Base-by-base conservation (phyloP, 1,140 invertebrate genomes). In the Diprion similis region DNA sequence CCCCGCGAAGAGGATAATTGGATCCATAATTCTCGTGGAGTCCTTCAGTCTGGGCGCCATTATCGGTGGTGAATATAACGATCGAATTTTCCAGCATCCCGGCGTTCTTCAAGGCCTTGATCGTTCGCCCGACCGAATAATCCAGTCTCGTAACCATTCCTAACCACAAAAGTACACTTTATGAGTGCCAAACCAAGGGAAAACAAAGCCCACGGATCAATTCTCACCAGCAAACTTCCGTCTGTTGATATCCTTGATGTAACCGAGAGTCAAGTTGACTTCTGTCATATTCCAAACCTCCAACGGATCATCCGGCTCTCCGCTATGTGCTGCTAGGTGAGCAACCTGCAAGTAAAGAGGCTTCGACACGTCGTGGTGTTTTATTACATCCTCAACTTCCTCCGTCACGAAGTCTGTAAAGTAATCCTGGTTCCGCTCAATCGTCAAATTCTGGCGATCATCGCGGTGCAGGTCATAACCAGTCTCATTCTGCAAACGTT, bases 1-100 rank as follows among this genome's bases (percentile, higher is more conserved):
- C 91, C 71, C 92, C 92, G 82, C 91, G 88, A 1, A 94, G 78
- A 24, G 93, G 93, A 88, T 90, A 94, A 85, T 94, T 94, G 1
- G 91, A 93, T 11, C 91, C 93, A 37, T 85, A 83, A 84, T 93
- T 94, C 48, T 79, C 76, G 73, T 91, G 86, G 46, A 90, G 84
- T 9, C 89, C 89, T 71, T 81, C 75, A 1, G 92, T 91, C n/a
- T 91, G 89, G 1, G 90, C 92, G 6, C 92, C 92, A 80, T 94
- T 94, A 77, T 96, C 95, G 2, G 91, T 90, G 51, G 92, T 89
- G 78, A 95, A 95, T 4, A 95, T 81, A 9, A 96, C 90, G 15
- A 96, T 91, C 9, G 92, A 91, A 81, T 95, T 92, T 1, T 91
- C 75, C 19, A 93, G 78, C 84, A 92, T 89, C 4, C 85, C 80